phyloP scores from a whole-genome alignment of 2,888 invertebrate species.

The Clistopyga incitator region DNA sequence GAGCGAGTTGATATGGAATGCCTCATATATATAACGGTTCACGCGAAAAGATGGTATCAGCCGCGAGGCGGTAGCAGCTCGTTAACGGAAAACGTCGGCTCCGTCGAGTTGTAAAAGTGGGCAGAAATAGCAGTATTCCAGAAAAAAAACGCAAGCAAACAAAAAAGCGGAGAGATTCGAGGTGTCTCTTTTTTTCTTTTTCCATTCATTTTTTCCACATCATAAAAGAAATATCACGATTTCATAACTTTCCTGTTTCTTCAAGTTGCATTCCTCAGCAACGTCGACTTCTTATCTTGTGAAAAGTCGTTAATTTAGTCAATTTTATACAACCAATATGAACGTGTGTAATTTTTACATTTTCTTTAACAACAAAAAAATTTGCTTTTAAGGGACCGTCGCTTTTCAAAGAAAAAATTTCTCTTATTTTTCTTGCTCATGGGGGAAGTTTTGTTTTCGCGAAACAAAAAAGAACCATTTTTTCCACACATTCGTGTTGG shows the following conservation, averaged over 20 bases:
- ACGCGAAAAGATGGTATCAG: conserved; percentile 25
- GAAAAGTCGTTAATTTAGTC: not conserved
- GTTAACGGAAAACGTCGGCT: conserved; percentile 55
- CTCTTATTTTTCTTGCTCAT: no score
- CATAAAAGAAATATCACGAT: conserved; percentile 21
- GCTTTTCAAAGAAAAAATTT: no score
- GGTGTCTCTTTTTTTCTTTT: not conserved
- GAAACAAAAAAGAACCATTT: no score
- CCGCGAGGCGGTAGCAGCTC: conserved; percentile 41
- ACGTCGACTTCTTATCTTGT: not conserved
- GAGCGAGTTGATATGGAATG: no score
- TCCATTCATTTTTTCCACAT: not conserved
- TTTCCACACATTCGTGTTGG: no score
- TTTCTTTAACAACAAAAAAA: no score
- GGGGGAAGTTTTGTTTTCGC: no score
- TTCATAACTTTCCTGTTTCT: conserved; percentile 5
- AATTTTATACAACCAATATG: no score
- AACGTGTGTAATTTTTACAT: not conserved
- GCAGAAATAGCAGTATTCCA: not conserved
- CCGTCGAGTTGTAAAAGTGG: conserved; percentile 41
- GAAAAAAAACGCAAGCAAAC: conserved; percentile 19
- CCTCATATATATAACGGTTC: conserved; percentile 19
- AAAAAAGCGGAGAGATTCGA: conserved; percentile 37
- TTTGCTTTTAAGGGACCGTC: no score
- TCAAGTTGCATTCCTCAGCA: not conserved